Evolutionary conservation across 2,888 invertebrate species (phyloP).

Genomic region (Sinohyriopsis cumingii): DNA sequence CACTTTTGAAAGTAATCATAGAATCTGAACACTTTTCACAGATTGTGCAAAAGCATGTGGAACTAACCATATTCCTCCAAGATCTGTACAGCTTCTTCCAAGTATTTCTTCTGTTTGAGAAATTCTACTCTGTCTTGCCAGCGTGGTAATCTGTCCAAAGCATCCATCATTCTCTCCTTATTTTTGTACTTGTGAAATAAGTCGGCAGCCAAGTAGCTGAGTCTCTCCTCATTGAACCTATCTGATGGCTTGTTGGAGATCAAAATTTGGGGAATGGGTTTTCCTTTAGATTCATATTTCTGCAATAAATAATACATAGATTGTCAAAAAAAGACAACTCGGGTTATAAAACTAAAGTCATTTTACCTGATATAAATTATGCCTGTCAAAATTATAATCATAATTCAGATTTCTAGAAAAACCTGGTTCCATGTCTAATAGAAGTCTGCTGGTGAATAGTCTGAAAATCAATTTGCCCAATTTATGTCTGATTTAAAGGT

Average conservation of each 20-base stretch:
- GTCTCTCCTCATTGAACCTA: conserved; percentile 42
- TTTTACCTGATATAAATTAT: no score
- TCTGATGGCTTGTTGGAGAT: conserved; percentile 42
- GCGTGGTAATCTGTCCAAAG: conserved; percentile 43
- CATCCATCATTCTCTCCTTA: conserved; percentile 41
- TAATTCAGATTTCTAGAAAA: no score
- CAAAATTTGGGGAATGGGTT: conserved; percentile 38
- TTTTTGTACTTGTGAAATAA: conserved; percentile 39
- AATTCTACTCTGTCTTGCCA: conserved; percentile 46
- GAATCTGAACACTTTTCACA: no score
- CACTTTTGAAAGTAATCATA: no score
- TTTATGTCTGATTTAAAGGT: no score
- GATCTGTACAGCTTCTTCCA: conserved; percentile 41
- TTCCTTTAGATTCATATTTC: conserved; percentile 33
- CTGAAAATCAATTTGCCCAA: no score
- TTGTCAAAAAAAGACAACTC: no score
- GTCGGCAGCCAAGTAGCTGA: conserved; percentile 52
- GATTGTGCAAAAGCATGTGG: neutral
- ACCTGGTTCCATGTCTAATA: no score
- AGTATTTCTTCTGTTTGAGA: conserved; percentile 42
- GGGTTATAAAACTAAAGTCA: no score
- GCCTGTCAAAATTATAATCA: no score
- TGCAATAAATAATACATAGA: conserved; percentile 4
- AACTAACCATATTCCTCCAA: conserved; percentile 39
- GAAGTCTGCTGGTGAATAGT: no score